These are phyloP conservation scores for Nibea albiflora DNA, from an alignment of 2,113 vertebrate species.

Conservation along the genomic window DNA sequence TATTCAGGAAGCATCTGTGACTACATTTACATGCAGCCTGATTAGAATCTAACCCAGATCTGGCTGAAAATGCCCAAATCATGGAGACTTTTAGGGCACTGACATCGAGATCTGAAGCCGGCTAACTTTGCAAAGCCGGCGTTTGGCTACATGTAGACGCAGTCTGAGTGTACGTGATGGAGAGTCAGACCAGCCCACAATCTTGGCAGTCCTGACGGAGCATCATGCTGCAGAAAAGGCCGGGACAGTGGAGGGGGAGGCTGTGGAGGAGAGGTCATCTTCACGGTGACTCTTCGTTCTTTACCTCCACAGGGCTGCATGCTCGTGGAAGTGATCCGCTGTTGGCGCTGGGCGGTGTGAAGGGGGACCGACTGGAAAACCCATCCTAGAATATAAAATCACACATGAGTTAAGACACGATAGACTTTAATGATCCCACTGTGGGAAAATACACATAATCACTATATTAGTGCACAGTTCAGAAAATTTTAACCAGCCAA, in stretches of 20 bases:
- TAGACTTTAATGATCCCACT: too few relatives aligned
- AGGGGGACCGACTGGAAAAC: background rate
- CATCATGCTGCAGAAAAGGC: constrained; percentile 36
- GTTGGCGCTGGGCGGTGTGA: background rate
- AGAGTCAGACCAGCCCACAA: background rate
- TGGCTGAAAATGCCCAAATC: constrained; percentile 2
- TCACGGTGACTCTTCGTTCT: constrained; percentile 9
- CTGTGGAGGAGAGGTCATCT: constrained; percentile 51
- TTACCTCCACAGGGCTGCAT: constrained; percentile 17
- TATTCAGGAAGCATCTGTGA: background rate
- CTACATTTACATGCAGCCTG: constrained; percentile 30
- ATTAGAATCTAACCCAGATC: background rate
- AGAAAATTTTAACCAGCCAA: background rate
- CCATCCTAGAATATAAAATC: constrained; percentile 17
- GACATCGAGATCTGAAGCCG: background rate
- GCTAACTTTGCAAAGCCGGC: background rate
- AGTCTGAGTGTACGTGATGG: constrained; percentile 1
- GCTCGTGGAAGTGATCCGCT: background rate
- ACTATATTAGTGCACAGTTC: background rate
- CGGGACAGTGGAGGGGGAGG: background rate
- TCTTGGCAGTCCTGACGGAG: constrained; percentile 17
- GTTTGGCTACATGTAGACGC: constrained; percentile 20
- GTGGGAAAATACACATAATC: background rate
- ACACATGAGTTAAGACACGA: background rate
- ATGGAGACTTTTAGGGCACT: constrained; percentile 13